These are phyloP conservation scores for Metallyticus violacea DNA, from an alignment of 2,888 invertebrate species.

Conservation along the genomic window DNA sequence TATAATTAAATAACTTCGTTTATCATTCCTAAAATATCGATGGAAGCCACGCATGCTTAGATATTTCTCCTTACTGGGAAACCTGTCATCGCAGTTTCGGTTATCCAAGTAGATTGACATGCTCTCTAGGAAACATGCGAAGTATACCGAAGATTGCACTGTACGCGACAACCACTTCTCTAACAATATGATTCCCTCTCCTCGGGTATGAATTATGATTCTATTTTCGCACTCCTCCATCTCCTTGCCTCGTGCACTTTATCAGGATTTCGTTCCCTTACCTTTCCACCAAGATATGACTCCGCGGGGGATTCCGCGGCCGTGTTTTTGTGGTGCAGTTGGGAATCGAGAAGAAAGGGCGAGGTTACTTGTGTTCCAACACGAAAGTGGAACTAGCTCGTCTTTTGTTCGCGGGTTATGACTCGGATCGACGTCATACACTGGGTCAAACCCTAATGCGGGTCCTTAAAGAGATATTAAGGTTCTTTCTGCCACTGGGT, in stretches of 20 bases:
- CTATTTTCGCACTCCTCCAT: neutral
- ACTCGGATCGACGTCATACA: no score
- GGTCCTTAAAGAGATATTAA: neutral
- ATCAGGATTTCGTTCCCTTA: neutral
- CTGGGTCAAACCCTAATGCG: neutral
- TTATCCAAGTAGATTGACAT: neutral
- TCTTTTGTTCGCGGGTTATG: neutral
- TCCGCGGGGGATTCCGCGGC: neutral
- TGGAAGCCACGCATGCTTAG: no score
- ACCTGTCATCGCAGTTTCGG: neutral
- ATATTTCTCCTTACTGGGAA: neutral
- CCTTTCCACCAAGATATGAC: neutral
- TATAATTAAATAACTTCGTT: no score
- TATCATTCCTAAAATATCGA: no score
- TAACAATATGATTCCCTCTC: neutral
- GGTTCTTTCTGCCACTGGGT: neutral
- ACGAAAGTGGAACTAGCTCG: neutral
- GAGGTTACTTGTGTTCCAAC: neutral
- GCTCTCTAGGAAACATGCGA: neutral
- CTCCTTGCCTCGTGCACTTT: neutral
- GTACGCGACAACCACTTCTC: neutral
- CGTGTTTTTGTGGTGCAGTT: neutral
- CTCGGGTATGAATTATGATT: neutral
- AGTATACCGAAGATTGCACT: neutral
- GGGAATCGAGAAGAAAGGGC: neutral